A percentile compares a stretch with the other conserved stretches of the same genome.
Evolutionary conservation across 2,113 vertebrate species (phyloP).

Genomic region (Eleginops maclovinus): DNA sequence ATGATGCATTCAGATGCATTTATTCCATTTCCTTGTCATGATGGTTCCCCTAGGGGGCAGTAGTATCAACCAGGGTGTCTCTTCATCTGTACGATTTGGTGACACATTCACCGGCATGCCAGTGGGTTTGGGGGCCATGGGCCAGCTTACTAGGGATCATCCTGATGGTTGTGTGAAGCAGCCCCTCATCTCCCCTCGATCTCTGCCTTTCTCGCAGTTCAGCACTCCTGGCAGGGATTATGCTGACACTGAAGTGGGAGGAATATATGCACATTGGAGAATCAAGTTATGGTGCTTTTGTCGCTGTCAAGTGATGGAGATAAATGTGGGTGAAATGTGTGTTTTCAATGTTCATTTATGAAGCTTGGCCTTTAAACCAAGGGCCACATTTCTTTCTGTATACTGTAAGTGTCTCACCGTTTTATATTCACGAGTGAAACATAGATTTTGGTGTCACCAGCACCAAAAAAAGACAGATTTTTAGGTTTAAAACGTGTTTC

Average conservation of each 20-base stretch:
- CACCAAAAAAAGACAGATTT: conserved; percentile 50
- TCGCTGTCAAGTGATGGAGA: conserved; percentile 55
- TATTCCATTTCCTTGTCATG: conserved; percentile 34
- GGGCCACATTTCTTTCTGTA: conserved; percentile 33
- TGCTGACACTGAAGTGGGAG: conserved; percentile 63
- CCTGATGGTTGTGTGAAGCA: conserved; percentile 49
- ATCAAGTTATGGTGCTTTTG: conserved; percentile 72
- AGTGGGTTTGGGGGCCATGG: conserved; percentile 62
- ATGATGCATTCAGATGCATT: conserved; percentile 44
- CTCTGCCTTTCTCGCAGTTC: conserved; percentile 35
- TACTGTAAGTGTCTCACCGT: background rate
- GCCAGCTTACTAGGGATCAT: conserved; percentile 72
- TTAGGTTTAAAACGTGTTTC: conserved; percentile 49
- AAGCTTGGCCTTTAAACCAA: background rate
- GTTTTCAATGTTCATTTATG: conserved; percentile 38
- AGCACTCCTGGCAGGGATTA: conserved; percentile 69
- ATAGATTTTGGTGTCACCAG: conserved; percentile 49
- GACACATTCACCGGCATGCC: conserved; percentile 41
- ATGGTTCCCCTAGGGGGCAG: conserved; percentile 72
- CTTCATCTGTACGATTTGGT: conserved; percentile 31
- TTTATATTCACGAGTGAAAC: conserved; percentile 39
- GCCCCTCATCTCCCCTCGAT: conserved; percentile 16
- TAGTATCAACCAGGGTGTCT: conserved; percentile 51
- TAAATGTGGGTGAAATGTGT: conserved; percentile 57
- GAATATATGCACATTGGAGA: conserved; percentile 61